These are phyloP conservation scores for Limenitis camilla DNA, from an alignment of 2,888 invertebrate species.

Conservation along the genomic window DNA sequence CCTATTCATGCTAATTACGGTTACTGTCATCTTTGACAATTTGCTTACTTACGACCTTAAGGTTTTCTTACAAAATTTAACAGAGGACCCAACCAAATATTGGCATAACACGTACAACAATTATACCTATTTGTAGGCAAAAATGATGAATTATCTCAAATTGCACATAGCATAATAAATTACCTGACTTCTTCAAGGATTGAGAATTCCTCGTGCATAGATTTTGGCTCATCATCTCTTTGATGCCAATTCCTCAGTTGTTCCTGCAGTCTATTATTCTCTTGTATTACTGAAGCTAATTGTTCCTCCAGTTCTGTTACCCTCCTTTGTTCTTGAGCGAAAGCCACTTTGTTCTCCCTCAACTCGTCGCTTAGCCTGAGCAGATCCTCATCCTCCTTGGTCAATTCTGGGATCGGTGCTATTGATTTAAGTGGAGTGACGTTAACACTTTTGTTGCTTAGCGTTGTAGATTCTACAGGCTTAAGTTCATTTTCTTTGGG, in stretches of 20 bases:
- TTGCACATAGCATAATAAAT: constrained; percentile 21
- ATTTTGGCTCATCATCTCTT: constrained; percentile 84
- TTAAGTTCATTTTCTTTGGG: constrained; percentile 59
- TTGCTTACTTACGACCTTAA: too few species aligned
- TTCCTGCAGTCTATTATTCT: constrained; percentile 81
- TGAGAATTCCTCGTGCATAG: constrained; percentile 87
- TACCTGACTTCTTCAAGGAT: constrained; percentile 90
- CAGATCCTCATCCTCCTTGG: constrained; percentile 68
- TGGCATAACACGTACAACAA: too few species aligned
- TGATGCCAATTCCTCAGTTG: constrained; percentile 78
- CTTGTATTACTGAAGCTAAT: constrained; percentile 79
- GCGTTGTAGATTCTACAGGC: constrained; percentile 33
- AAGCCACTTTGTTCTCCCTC: constrained; percentile 79
- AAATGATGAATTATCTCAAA: too few species aligned
- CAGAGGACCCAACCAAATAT: too few species aligned
- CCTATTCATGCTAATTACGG: too few species aligned
- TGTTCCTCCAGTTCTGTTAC: constrained; percentile 86
- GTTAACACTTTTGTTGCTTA: constrained; percentile 32
- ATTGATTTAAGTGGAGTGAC: constrained; percentile 52
- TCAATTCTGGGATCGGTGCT: constrained; percentile 64
- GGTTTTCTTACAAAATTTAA: too few species aligned
- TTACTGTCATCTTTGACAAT: too few species aligned
- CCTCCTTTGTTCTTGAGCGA: constrained; percentile 81
- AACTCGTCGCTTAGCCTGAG: constrained; percentile 80
- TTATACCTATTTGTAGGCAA: too few species aligned